Evolutionary conservation across 1,140 invertebrate genomes (phyloP), one percentile per base, ranked within the genome.

Genomic region (Tetramorium alpestre): DNA sequence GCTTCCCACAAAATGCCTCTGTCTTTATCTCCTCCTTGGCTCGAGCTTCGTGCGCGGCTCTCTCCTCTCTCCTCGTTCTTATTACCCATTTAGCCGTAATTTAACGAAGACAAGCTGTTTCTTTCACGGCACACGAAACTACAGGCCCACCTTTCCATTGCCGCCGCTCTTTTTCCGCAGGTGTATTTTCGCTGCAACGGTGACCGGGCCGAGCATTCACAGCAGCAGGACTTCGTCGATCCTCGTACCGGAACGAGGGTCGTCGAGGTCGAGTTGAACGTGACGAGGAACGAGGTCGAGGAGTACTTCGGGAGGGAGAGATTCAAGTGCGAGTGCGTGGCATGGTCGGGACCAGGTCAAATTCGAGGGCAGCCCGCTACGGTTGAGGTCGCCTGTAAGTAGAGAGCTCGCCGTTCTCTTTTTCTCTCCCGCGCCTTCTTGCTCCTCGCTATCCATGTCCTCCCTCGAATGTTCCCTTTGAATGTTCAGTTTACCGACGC

Each of bases 361-460:
- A 98, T 98, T 90, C 97, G 97, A 93, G 99, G 98, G 95, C 97
- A 97, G 92, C 96, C 97, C 0, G 98, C 98, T 75, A 96, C 97
- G 64, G 97, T 99, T 47, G 97, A 98, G 93, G 97, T 98, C 92
- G 98, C 98, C 92, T 99, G 98, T 99, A 96, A 98, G 98, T 98
- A 94, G 76, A 91, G 82, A 87, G 82, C 75, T 25, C 84, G 75
- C 49, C 64, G 22, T 65, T 82, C 54, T 72, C 16, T 49, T 22
- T 82, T 54, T 69, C 16, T 28, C 33, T 22, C 13, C 81, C 38
- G n/a, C 1, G 13, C 11, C n/a, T 18, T 10, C 13, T 78, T 44
- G 58, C 18, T 41, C 65, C 38, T 10, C 44, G 51, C 22, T n/a
- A 22, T 72, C 8, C 28, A n/a, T n/a, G 25, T n/a, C n/a, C 22